phyloP scores from a whole-genome alignment of 2,797 vertebrate species.

The Etheostoma perlongum region DNA sequence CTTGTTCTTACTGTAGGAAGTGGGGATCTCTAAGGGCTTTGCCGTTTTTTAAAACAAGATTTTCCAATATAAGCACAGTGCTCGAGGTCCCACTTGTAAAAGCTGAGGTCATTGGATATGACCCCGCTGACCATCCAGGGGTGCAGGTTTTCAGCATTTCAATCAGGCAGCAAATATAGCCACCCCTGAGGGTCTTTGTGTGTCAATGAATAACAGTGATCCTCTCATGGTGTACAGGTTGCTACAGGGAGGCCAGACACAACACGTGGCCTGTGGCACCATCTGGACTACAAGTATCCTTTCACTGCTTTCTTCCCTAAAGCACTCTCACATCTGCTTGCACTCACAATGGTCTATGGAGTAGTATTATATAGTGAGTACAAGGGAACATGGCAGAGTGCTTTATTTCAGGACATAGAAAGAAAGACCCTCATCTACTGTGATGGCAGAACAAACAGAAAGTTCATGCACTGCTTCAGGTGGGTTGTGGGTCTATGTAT shows the following conservation, averaged over 20 bases:
- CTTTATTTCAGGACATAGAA: constrained; percentile 29
- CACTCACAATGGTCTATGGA: constrained; percentile 37
- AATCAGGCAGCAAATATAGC: constrained; percentile 40
- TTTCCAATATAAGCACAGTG: constrained; percentile 51
- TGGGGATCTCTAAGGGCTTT: constrained; percentile 14
- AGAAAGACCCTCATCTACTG: constrained; percentile 12
- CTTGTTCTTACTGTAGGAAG: constrained; percentile 21
- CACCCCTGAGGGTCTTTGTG: constrained; percentile 55
- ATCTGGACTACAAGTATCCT: constrained; percentile 74
- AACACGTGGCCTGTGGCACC: constrained; percentile 64
- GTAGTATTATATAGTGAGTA: constrained; percentile 9
- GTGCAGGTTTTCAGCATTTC: constrained; percentile 66
- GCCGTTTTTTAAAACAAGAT: constrained; percentile 49
- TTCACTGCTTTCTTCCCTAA: constrained; percentile 58
- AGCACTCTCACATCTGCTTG: constrained; percentile 41
- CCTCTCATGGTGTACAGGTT: constrained; percentile 67
- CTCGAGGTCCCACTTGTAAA: constrained; percentile 43
- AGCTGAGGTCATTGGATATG: constrained; percentile 71
- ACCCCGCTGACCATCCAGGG: constrained; percentile 50
- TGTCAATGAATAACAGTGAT: constrained; percentile 53
- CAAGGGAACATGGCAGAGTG: constrained; percentile 19
- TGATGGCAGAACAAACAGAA: constrained; percentile 20
- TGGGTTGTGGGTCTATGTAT: not conserved
- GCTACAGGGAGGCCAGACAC: constrained; percentile 53
- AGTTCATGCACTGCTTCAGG: not conserved